Percentiles rank a stretch among this genome's conserved stretches.
phyloP scores from a whole-genome alignment of 2,797 vertebrate genomes.

The Melanotaenia trifasciata region DNA sequence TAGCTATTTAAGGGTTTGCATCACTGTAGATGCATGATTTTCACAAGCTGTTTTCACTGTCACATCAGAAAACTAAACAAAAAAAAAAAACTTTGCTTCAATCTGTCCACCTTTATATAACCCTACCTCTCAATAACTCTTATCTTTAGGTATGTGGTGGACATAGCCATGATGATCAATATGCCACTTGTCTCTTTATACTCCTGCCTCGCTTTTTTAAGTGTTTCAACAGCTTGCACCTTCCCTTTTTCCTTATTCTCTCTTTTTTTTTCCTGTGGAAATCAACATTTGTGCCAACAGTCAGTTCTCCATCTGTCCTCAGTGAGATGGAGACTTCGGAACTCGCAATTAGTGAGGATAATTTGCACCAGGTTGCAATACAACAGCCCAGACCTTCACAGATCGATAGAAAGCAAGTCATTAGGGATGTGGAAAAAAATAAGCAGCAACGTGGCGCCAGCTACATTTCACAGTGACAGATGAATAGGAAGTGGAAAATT shows the following conservation, averaged over 20 bases:
- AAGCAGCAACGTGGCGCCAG: conserved; percentile 33
- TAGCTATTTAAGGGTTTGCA: conserved; percentile 29
- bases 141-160: conserved; percentile 63
- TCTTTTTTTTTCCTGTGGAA: conserved; percentile 16
- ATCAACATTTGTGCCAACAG: conserved; percentile 32
- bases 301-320: conserved; percentile 54
- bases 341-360: conserved; percentile 53
- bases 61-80: background rate
- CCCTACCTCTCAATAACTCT: conserved; percentile 74
- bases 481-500: conserved; percentile 30
- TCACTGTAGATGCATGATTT: conserved; percentile 40
- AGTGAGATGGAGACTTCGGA: conserved; percentile 38
- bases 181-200: conserved; percentile 41
- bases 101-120: conserved; percentile 40
- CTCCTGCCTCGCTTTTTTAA: conserved; percentile 23
- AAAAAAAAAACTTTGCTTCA: background rate
- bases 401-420: conserved; percentile 70
- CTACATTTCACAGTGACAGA: conserved; percentile 31
- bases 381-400: conserved; percentile 66
- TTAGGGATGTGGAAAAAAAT: conserved; percentile 61
- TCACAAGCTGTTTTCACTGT: background rate
- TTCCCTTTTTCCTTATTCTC: conserved; percentile 15
- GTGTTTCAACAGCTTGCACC: conserved; percentile 37
- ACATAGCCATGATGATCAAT: conserved; percentile 59
- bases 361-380: conserved; percentile 62